Percentiles rank a stretch among this genome's conserved stretches.
Evolutionary conservation across 2,888 invertebrate genomes (phyloP).

Genomic region (Branchellion lobata): DNA sequence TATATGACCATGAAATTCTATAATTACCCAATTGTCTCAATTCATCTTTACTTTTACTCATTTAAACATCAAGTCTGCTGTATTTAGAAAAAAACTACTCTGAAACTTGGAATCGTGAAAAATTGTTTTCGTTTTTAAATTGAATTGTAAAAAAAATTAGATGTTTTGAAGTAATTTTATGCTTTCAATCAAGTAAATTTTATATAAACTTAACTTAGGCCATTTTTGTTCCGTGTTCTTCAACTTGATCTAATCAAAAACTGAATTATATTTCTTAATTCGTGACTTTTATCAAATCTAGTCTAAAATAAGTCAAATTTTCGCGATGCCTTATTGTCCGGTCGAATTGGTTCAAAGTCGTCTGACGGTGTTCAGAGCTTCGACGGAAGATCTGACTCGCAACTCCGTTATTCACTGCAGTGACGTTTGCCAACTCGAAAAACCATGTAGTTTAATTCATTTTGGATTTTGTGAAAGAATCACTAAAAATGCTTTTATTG

Average conservation of each 20-base stretch:
- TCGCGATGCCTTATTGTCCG: constrained; percentile 12
- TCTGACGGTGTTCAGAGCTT: background rate
- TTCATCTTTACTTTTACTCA: constrained; percentile 8
- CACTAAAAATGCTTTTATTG: background rate
- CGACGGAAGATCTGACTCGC: constrained; percentile 18
- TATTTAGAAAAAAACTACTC: background rate
- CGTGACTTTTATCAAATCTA: background rate
- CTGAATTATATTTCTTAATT: background rate
- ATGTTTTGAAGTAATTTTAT: background rate
- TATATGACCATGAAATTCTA: no score
- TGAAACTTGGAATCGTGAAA: background rate
- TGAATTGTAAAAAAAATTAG: no score
- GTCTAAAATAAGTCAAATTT: background rate
- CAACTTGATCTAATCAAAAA: background rate
- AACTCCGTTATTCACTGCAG: constrained; percentile 9
- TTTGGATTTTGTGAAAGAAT: constrained; percentile 14
- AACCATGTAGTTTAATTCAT: constrained; percentile 11
- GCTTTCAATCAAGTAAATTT: background rate
- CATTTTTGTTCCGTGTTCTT: constrained; percentile 18
- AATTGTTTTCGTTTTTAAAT: background rate
- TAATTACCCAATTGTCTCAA: no score
- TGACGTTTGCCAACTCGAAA: constrained; percentile 16
- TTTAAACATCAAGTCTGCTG: constrained; percentile 16
- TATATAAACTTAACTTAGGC: background rate
- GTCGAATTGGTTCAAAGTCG: constrained; percentile 22